A percentile compares a stretch with the other conserved stretches of the same genome.
Evolutionary conservation across 1,140 invertebrate species (phyloP).

Genomic region (Hermatobates lingyangjiaoensis): DNA sequence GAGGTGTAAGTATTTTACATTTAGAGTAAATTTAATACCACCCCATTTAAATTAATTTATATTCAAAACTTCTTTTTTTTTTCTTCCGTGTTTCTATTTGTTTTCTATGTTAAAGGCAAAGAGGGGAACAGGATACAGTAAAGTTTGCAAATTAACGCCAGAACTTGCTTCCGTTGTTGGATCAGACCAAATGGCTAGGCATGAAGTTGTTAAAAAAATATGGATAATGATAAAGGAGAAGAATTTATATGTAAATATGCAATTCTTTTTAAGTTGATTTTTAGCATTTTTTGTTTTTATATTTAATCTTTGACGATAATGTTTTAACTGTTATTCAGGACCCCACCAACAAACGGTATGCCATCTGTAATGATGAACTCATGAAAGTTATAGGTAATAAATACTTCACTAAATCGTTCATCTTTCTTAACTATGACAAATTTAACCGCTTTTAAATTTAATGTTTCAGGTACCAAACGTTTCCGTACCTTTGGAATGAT

Average conservation of each 20-base stretch:
- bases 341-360: constrained; percentile 83
- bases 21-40: background rate
- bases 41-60: background rate
- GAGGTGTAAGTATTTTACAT: constrained; percentile 12
- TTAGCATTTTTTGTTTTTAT: background rate
- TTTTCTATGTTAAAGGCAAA: constrained; percentile 22
- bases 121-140: constrained; percentile 58
- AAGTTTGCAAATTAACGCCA: constrained; percentile 62
- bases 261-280: background rate
- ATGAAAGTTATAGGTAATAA: constrained; percentile 57
- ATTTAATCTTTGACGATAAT: background rate
- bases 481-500: constrained; percentile 89
- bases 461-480: constrained; percentile 44
- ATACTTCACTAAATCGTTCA: background rate
- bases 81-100: background rate
- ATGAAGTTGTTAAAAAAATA: constrained; percentile 82
- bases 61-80: background rate
- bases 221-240: constrained; percentile 86
- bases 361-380: constrained; percentile 79
- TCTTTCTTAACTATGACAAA: constrained; percentile 3
- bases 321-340: constrained; percentile 33
- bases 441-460: background rate
- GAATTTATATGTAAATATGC: constrained; percentile 50
- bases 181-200: constrained; percentile 62
- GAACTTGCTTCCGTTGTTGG: constrained; percentile 72